Evolutionary conservation across 2,888 invertebrate genomes (phyloP).

Genomic region (Neocrepidodera transversa): DNA sequence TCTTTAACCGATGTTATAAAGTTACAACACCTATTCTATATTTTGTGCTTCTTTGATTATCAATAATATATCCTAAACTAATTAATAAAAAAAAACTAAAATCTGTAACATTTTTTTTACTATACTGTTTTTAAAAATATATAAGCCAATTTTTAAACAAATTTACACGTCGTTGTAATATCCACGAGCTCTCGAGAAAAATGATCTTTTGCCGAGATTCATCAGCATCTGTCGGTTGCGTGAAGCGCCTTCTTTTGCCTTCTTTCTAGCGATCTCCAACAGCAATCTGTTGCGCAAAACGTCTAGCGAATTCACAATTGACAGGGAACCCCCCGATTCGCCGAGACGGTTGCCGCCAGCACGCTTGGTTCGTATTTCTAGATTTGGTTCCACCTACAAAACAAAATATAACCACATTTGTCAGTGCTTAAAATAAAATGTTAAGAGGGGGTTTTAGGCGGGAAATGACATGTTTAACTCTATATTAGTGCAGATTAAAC

Average conservation of each 20-base stretch:
- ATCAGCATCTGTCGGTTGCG: conserved; percentile 78
- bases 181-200: conserved; percentile 40
- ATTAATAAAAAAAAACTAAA: no score
- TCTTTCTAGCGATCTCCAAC: conserved; percentile 82
- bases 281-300: conserved; percentile 82
- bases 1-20: no score
- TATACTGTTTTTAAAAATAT: conserved; percentile 4
- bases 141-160: background rate
- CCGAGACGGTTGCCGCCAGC: conserved; percentile 14
- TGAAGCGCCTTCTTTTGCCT: conserved; percentile 77
- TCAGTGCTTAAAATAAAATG: no score
- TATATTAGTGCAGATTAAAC: no score
- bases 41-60: no score
- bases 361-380: conserved; percentile 27
- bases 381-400: conserved; percentile 16
- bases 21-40: no score
- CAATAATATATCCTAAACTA: no score
- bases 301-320: conserved; percentile 87
- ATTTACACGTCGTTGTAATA: conserved; percentile 49
- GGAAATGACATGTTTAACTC: no score
- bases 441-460: no score
- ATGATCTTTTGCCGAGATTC: conserved; percentile 76
- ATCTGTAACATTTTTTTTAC: no score
- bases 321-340: conserved; percentile 61
- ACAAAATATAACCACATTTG: background rate